Percentiles rank a stretch among this genome's conserved stretches.
phyloP scores from a whole-genome alignment of 1,140 invertebrate genomes.

The Scaptodrosophila lebanonensis region DNA sequence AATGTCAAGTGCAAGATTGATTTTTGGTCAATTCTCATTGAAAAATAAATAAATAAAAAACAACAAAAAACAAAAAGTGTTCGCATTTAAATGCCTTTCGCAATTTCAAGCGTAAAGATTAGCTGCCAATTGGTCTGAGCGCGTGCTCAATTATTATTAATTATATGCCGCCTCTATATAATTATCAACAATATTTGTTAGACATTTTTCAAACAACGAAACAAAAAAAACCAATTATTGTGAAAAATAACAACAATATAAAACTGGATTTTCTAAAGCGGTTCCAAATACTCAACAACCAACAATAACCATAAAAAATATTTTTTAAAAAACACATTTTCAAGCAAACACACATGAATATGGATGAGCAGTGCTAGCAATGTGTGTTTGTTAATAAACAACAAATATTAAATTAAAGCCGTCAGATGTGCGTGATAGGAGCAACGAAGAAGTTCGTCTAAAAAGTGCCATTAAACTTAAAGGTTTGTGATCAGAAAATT shows the following conservation, averaged over 20 bases:
- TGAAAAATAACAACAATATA: conserved; percentile 1
- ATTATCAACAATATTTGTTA: conserved; percentile 21
- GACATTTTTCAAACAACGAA: conserved; percentile 12
- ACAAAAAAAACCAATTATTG: conserved; percentile 29
- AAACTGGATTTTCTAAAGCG: conserved; percentile 38
- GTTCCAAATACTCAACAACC: conserved; percentile 29
- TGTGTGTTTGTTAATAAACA: conserved; percentile 24
- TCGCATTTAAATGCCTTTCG: no score
- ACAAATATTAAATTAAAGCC: background rate
- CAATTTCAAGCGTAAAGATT: no score
- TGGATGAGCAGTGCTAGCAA: conserved; percentile 10
- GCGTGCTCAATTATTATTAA: no score
- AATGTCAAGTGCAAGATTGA: no score
- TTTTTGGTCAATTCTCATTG: no score
- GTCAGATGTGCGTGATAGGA: no score
- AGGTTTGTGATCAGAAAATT: no score
- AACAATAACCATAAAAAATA: conserved; percentile 3
- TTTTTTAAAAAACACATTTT: conserved; percentile 9
- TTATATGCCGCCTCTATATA: background rate
- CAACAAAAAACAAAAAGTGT: no score
- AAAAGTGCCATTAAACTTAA: no score
- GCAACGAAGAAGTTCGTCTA: no score
- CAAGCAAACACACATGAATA: conserved; percentile 15
- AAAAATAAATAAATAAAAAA: conserved; percentile 14
- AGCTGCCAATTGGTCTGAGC: no score